Evolutionary conservation across 1,140 invertebrate species (phyloP).

Genomic region (Dryas iulia): DNA sequence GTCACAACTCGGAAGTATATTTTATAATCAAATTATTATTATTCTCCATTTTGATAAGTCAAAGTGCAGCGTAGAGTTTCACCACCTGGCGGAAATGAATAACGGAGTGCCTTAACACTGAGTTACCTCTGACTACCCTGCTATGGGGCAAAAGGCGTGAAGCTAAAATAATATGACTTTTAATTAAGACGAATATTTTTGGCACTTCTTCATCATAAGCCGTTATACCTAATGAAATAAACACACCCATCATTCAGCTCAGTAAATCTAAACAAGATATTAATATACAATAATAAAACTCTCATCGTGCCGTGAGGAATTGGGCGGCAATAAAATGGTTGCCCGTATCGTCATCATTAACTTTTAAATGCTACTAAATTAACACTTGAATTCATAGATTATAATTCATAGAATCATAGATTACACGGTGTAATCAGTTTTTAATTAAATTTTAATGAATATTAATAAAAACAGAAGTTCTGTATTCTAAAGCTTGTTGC

Average conservation of each 20-base stretch:
- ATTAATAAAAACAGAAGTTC: too few species aligned
- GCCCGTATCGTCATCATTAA: conserved; percentile 30
- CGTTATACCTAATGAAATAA: not conserved
- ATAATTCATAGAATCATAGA: not conserved
- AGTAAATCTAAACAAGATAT: conserved; percentile 31
- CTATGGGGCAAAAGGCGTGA: too few species aligned
- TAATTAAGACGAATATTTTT: not conserved
- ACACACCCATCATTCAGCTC: not conserved
- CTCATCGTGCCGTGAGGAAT: conserved; percentile 33
- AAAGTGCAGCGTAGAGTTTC: too few species aligned
- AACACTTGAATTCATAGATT: conserved; percentile 10
- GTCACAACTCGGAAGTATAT: too few species aligned
- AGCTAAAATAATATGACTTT: not conserved
- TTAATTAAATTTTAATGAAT: not conserved
- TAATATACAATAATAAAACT: conserved; percentile 35
- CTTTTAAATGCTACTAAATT: conserved; percentile 19
- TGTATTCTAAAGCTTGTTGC: too few species aligned
- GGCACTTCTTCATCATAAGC: not conserved
- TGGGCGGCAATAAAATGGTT: conserved; percentile 35
- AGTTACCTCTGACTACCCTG: too few species aligned
- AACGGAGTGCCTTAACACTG: too few species aligned
- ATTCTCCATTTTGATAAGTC: too few species aligned
- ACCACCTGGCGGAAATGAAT: too few species aligned
- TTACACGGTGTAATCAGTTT: not conserved
- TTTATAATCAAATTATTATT: too few species aligned